Percentiles rank a stretch among this genome's conserved stretches.
Evolutionary conservation across 2,888 invertebrate genomes (phyloP).

Genomic region (Meloe dianella): DNA sequence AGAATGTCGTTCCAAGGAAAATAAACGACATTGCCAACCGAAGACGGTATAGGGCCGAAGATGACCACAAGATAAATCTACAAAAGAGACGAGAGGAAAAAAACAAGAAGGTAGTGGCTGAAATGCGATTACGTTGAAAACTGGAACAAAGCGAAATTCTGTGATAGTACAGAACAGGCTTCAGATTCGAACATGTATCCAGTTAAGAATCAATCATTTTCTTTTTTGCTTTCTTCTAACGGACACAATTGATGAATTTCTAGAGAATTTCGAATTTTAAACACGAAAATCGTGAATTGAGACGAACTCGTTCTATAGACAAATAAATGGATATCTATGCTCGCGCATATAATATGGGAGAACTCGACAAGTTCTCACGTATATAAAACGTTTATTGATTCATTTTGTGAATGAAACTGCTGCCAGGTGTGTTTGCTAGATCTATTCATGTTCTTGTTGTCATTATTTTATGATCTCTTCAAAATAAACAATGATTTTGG

Average conservation of each 20-base stretch:
- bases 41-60: slow-evolving; percentile 28
- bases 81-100: background rate
- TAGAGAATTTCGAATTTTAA: background rate
- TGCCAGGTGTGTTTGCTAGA: slow-evolving; percentile 41
- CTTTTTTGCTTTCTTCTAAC: slow-evolving; percentile 4
- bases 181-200: slow-evolving; percentile 8
- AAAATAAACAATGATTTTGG: background rate
- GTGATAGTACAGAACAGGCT: background rate
- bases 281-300: background rate
- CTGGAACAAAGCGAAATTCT: slow-evolving; percentile 25
- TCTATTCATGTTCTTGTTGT: slow-evolving; percentile 19
- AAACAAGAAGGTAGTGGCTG: slow-evolving; percentile 27
- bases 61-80: slow-evolving; percentile 34
- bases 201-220: slow-evolving; percentile 3
- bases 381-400: slow-evolving; percentile 43
- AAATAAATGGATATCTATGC: slow-evolving; percentile 37
- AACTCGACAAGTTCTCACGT: slow-evolving; percentile 33
- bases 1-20: slow-evolving; percentile 22
- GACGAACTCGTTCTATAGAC: slow-evolving; percentile 17
- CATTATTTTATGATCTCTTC: slow-evolving; percentile 17
- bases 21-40: slow-evolving; percentile 25
- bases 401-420: slow-evolving; percentile 40
- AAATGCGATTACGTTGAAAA: slow-evolving; percentile 34
- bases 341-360: slow-evolving; percentile 31
- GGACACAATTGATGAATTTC: slow-evolving; percentile 11